Conservation (phyloP, 2,888 invertebrate genomes). For the Hypselothyrea guttata region DNA sequence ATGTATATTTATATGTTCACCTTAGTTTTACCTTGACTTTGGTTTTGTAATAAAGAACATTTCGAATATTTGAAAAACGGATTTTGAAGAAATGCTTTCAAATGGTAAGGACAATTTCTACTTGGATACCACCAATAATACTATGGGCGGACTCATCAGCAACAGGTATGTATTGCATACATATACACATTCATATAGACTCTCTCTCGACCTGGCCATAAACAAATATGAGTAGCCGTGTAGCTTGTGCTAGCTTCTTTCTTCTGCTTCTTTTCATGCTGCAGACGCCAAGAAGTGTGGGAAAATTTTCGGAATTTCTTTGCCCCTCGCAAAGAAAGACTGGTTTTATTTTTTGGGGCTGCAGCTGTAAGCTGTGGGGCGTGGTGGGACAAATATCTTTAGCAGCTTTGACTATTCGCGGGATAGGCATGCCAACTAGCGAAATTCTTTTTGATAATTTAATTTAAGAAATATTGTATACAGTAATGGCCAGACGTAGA, state of each 20-base stretch:
- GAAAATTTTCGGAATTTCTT: conserved; percentile 76
- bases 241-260: conserved; percentile 32
- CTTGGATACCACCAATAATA: conserved; percentile 54
- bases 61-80: too few species aligned
- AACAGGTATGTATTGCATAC: conserved; percentile 42
- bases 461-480: conserved; percentile 74
- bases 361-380: conserved; percentile 32
- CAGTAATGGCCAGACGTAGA: conserved; percentile 38
- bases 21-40: too few species aligned
- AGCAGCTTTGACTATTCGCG: conserved; percentile 27
- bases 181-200: conserved; percentile 19
- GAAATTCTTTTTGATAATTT: conserved; percentile 78
- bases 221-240: conserved; percentile 75
- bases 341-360: conserved; percentile 47
- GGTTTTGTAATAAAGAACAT: too few species aligned
- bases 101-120: too few species aligned
- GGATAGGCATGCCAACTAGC: conserved; percentile 72
- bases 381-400: conserved; percentile 43
- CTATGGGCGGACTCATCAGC: conserved; percentile 66
- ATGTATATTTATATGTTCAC: too few species aligned
- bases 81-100: too few species aligned
- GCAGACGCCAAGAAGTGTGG: conserved; percentile 63
- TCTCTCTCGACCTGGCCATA: conserved; percentile 60
- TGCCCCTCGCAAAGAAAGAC: conserved; percentile 31
- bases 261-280: conserved; percentile 13